Percentiles rank a stretch among this genome's conserved stretches.
phyloP scores from a whole-genome alignment of 2,113 vertebrate genomes.

The Percopsis transmontana region DNA sequence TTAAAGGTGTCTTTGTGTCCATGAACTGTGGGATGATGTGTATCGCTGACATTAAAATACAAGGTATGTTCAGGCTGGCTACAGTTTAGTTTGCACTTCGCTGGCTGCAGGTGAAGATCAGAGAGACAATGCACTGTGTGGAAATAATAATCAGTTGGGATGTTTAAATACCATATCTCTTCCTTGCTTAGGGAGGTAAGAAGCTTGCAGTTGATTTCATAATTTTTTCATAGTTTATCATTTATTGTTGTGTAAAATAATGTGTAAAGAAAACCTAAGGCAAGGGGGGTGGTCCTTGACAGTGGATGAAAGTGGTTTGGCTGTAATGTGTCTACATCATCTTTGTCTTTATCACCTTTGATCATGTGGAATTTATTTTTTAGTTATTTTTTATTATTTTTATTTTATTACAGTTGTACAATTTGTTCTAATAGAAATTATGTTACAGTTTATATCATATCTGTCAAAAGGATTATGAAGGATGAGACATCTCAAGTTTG shows the following conservation, averaged over 20 bases:
- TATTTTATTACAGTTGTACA: too few species aligned
- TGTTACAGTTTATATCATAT: too few species aligned
- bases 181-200: slow-evolving; percentile 55
- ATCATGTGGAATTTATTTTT: too few species aligned
- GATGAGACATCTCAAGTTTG: slow-evolving; percentile 37
- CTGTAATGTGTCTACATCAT: too few species aligned
- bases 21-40: slow-evolving; percentile 64
- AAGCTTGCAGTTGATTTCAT: slow-evolving; percentile 15
- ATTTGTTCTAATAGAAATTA: too few species aligned
- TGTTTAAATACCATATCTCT: neutral
- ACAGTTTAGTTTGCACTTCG: slow-evolving; percentile 51
- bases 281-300: too few species aligned
- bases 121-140: slow-evolving; percentile 26
- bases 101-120: slow-evolving; percentile 52
- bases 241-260: too few species aligned
- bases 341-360: too few species aligned
- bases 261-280: too few species aligned
- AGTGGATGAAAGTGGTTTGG: too few species aligned
- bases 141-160: slow-evolving; percentile 33
- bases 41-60: slow-evolving; percentile 68
- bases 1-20: slow-evolving; percentile 69
- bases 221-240: neutral
- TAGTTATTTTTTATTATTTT: too few species aligned
- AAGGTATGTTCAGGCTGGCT: slow-evolving; percentile 60
- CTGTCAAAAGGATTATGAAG: neutral